phyloP scores from a whole-genome alignment of 2,888 invertebrate genomes.

The Scotopteryx bipunctaria region DNA sequence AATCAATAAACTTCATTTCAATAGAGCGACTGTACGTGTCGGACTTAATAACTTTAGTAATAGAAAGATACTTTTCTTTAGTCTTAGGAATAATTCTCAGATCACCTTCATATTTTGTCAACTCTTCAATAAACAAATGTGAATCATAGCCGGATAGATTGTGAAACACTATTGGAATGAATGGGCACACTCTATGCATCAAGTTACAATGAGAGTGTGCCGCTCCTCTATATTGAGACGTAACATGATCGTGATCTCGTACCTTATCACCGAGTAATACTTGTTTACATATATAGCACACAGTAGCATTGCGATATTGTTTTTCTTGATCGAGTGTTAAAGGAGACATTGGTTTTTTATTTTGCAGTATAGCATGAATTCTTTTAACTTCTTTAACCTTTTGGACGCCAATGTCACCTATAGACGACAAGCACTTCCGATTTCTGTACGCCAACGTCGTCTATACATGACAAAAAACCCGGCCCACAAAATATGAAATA shows the following conservation, averaged over 20 bases:
- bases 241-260: constrained; percentile 13
- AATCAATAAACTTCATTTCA: constrained; percentile 8
- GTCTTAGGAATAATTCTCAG: constrained; percentile 1
- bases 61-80: background rate
- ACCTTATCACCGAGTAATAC: constrained; percentile 11
- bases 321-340: background rate
- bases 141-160: constrained; percentile 11
- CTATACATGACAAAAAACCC: no score
- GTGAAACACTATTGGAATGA: constrained; percentile 12
- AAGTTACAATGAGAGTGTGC: constrained; percentile 13
- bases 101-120: background rate
- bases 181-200: constrained; percentile 3
- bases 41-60: background rate
- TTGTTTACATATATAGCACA: constrained; percentile 2
- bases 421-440: no score
- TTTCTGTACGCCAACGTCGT: no score
- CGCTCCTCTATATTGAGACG: constrained; percentile 3
- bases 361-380: background rate
- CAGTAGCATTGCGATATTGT: background rate
- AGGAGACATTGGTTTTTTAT: background rate
- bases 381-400: background rate
- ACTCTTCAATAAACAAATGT: constrained; percentile 5
- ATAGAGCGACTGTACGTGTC: background rate
- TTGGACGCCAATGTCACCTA: no score
- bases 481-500: no score